Conservation (phyloP, 2,888 invertebrate genomes). For the Norana najaformis region DNA sequence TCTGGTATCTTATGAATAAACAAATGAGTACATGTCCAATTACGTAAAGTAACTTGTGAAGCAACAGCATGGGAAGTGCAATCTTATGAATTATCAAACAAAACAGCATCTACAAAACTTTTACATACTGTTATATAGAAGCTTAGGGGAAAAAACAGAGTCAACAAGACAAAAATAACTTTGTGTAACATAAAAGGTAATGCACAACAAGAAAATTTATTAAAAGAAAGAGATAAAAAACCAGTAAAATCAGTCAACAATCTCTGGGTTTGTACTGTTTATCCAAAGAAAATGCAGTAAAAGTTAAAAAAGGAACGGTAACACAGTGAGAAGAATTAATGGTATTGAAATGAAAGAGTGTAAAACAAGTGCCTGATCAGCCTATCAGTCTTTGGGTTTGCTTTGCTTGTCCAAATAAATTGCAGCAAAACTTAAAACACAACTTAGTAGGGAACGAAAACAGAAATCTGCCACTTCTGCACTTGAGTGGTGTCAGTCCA, state of each 20-base stretch:
- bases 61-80: not conserved
- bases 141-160: not conserved
- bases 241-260: too few relatives aligned
- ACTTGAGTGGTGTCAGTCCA: too few relatives aligned
- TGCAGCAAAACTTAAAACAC: not conserved
- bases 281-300: not conserved
- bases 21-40: too few relatives aligned
- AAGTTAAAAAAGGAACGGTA: too few relatives aligned
- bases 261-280: not conserved
- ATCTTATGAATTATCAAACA: not conserved
- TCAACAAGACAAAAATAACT: too few relatives aligned
- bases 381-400: not conserved
- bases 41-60: not conserved
- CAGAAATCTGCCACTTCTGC: too few relatives aligned
- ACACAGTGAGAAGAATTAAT: too few relatives aligned
- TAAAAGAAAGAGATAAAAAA: not conserved
- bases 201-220: too few relatives aligned
- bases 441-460: too few relatives aligned
- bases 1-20: too few relatives aligned
- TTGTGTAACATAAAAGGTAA: too few relatives aligned
- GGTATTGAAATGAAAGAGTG: not conserved
- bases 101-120: not conserved
- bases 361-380: too few relatives aligned
- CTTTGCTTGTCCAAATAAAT: not conserved
- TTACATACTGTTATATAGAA: not conserved